Base-by-base conservation (phyloP, 2,888 invertebrate species). In the Cheilosia impressa region DNA sequence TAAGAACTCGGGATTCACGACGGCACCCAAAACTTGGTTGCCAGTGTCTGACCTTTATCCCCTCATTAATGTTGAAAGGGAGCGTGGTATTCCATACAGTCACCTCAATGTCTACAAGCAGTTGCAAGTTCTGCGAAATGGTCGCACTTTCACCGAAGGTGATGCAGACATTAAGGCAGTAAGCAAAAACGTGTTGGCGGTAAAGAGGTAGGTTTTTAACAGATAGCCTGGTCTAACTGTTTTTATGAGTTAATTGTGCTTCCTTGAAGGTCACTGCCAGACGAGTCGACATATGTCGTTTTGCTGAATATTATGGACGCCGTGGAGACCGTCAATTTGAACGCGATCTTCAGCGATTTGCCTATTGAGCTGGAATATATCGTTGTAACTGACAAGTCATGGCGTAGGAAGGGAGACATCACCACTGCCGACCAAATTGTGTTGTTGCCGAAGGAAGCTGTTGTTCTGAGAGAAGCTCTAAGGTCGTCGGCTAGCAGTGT, bases 101-200 rank as follows among this genome's bases (percentile, higher is more conserved):
- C 94, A 95, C 89, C 93, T 94, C 57, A 93, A 93, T 87, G 93
- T 95, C 79, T 95, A 94, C 90, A 94, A 94, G 87, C 92, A 93
- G 15, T 89, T 95, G 50, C 92, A 92, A 4, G 88, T 90, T 0
- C 66, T 92, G 7, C 93, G 94, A 50, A 91, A 90, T 22, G 91
- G 93, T 13, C 88, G 92, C 0, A 92, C 93, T 0, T 92, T 95
- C 57, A 93, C 92, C 88, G 81, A 93, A 7, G 95, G 95, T 4
- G 92, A 93, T 88, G 93, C 94, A 15, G 93, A 93, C 77, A 94
- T 91, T 0, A 90, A 88, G 72, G 90, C 91, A 0, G 47, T 91
- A 0, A 89, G 73, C 73, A 78, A 81, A 10, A 87, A 93, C 68
- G 93, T 95, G 1, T 92, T 95, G 62, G 94, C 81, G 0, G 89